Percentiles rank a stretch among this genome's conserved stretches.
These are phyloP conservation scores for Maniola hyperantus DNA, from an alignment of 2,888 invertebrate species.

Conservation along the genomic window DNA sequence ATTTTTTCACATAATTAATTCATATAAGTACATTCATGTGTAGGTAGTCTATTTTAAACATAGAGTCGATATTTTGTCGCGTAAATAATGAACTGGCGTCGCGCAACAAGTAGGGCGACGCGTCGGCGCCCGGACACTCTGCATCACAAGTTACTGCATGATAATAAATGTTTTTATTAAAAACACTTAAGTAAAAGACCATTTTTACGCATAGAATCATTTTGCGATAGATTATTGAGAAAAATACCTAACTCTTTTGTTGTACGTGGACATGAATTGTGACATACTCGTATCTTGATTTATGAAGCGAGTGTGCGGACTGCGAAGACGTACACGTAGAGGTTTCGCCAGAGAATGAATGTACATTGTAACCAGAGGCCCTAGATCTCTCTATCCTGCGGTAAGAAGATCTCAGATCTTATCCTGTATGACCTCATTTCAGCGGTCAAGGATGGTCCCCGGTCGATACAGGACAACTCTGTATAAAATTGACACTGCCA, in stretches of 20 bases:
- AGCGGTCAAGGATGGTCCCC: neutral
- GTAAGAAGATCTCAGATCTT: too few species aligned
- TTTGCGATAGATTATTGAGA: neutral
- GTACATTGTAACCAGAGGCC: neutral
- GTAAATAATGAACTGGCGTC: slow-evolving; percentile 57
- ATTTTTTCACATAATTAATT: neutral
- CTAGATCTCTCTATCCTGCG: too few species aligned
- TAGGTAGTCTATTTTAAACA: slow-evolving; percentile 1
- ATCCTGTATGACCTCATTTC: neutral
- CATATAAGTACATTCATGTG: neutral
- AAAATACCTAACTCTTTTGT: neutral
- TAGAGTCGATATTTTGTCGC: slow-evolving; percentile 49
- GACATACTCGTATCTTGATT: neutral
- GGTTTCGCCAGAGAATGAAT: neutral
- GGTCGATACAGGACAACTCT: too few species aligned
- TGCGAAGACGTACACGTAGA: neutral
- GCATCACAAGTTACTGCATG: slow-evolving; percentile 24
- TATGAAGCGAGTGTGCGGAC: neutral
- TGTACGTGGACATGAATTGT: neutral
- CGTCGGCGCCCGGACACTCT: slow-evolving; percentile 56
- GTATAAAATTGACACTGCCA: too few species aligned
- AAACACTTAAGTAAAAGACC: neutral
- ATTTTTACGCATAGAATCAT: neutral
- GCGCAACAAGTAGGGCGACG: slow-evolving; percentile 76
- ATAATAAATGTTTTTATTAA: slow-evolving; percentile 9